Evolutionary conservation across 2,888 invertebrate genomes (phyloP), one percentile per base, ranked within the genome.

Genomic region (Netelia inedita): DNA sequence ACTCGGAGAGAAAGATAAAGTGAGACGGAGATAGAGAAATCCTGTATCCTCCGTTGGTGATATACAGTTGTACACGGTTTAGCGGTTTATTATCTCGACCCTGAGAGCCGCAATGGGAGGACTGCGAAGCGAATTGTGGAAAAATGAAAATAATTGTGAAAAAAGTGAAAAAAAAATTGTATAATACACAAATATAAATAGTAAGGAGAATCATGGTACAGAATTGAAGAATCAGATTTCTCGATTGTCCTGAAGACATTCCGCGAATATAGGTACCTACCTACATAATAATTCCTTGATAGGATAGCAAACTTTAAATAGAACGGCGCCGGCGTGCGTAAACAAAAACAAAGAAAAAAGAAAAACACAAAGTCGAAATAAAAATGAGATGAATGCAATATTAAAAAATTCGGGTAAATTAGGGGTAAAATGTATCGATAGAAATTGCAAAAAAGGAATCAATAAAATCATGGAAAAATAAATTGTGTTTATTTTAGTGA

Each of bases 11-110:
- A 57, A 19, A 66, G 50, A n/a, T 23, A 76, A 21, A 61, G 41
- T 21, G 63, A 71, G 68, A 75, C 21, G 41, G 55, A 28, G 78
- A 72, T 53, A 74, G 80, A 41, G 35, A 59, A 68, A 76, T 80
- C 53, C 72, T 75, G 41, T 65, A 72, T 79, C 46, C 79, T 59
- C n/a, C 16, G 14, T 53, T 35, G 35, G 35, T 23, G n/a, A 53
- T 80, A 65, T 73, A 71, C 79, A 82, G 82, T 84, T 87, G 76
- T 82, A 83, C 78, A 82, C 71, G 85, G 85, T 82, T 87, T 85
- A 79, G 74, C 75, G 79, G 86, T 87, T 88, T 87, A 87, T 88
- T 87, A 87, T 43, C 82, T 71, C 74, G 65, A 79, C 71, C 72
- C 63, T 19, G 46, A 46, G 50, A 65, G 50, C 16, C 35, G 6